Evolutionary conservation across 2,797 vertebrate genomes (phyloP).

Genomic region (Smutsia gigantea): DNA sequence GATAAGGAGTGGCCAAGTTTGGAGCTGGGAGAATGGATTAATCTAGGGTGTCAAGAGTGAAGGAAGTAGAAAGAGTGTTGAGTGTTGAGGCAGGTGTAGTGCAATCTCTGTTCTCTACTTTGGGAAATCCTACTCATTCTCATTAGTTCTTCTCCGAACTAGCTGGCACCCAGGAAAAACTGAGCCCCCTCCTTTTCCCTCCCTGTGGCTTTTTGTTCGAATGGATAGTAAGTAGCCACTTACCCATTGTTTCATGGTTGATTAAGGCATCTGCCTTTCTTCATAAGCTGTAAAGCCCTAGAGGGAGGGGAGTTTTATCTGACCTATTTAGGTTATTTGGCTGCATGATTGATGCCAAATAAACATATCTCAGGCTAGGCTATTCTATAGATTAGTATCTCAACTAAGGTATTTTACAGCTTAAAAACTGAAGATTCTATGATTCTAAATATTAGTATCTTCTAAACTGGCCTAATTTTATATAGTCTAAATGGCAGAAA

Average conservation of each 20-base stretch:
- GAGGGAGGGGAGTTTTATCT: neutral
- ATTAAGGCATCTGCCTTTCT: neutral
- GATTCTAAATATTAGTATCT: neutral
- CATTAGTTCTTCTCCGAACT: neutral
- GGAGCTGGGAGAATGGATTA: neutral
- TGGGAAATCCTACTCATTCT: neutral
- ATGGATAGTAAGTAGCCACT: neutral
- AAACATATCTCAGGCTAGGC: neutral
- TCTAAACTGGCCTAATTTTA: slow-evolving; percentile 17
- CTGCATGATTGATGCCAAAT: neutral
- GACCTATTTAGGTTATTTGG: neutral
- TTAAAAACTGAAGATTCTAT: neutral
- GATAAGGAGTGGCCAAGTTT: neutral
- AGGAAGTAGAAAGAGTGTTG: neutral
- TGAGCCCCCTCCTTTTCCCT: neutral
- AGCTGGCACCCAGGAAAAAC: neutral
- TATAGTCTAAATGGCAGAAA: slow-evolving; percentile 63
- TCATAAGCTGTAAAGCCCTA: neutral
- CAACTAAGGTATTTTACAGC: neutral
- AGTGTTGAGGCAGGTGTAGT: neutral
- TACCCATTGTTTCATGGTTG: neutral
- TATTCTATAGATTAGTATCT: neutral
- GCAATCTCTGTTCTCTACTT: neutral
- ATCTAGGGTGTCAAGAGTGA: neutral
- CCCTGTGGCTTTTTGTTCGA: neutral